phyloP scores from a whole-genome alignment of 2,888 invertebrate genomes.

The Eurois occulta region DNA sequence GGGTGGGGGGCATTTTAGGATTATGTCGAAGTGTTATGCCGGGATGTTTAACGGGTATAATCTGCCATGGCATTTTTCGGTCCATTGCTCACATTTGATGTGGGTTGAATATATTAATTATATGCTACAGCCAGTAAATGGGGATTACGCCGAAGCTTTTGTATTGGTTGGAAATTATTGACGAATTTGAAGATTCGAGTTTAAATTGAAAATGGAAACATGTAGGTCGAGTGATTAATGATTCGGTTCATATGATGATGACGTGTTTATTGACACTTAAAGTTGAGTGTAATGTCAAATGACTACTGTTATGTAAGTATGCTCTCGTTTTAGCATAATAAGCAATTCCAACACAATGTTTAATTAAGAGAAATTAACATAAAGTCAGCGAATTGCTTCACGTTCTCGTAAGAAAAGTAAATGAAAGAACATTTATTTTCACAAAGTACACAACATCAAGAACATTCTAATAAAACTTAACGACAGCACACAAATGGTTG shows the following conservation, averaged over 20 bases:
- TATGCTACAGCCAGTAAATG: slow-evolving; percentile 41
- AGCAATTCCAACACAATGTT: slow-evolving; percentile 7
- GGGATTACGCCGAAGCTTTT: slow-evolving; percentile 34
- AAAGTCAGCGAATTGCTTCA: slow-evolving; percentile 16
- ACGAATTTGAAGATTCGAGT: slow-evolving; percentile 45
- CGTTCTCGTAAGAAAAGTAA: slow-evolving; percentile 20
- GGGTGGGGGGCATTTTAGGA: slow-evolving; percentile 41
- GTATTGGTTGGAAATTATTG: slow-evolving; percentile 43
- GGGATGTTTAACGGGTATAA: slow-evolving; percentile 71
- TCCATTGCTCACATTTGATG: slow-evolving; percentile 65
- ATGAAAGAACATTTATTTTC: slow-evolving; percentile 21
- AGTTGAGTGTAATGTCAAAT: slow-evolving; percentile 29
- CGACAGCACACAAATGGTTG: slow-evolving; percentile 67
- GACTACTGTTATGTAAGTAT: neutral
- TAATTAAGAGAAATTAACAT: slow-evolving; percentile 39
- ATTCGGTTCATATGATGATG: slow-evolving; percentile 28
- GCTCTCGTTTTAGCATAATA: neutral
- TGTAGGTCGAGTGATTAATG: slow-evolving; percentile 48
- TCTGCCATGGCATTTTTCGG: slow-evolving; percentile 71
- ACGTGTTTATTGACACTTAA: slow-evolving; percentile 41
- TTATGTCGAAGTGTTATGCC: slow-evolving; percentile 63
- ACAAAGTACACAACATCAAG: slow-evolving; percentile 30
- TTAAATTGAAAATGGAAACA: slow-evolving; percentile 45
- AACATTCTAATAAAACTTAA: slow-evolving; percentile 69
- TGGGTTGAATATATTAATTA: slow-evolving; percentile 60